These are phyloP conservation scores for Dendrolimus pini DNA, from an alignment of 2,888 invertebrate species.

Conservation along the genomic window DNA sequence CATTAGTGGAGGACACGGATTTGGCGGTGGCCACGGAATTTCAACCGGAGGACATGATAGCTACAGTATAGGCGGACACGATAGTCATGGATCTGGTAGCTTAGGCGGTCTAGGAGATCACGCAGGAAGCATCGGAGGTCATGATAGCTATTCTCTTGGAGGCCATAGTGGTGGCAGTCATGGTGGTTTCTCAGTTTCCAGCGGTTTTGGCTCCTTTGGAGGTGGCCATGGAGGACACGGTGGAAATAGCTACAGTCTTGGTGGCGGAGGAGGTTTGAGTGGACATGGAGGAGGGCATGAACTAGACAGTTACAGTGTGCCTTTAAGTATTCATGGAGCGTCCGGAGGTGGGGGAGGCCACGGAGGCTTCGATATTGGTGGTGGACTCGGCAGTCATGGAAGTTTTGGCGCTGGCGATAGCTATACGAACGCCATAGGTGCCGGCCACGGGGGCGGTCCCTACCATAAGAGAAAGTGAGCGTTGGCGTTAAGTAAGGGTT, in stretches of 20 bases:
- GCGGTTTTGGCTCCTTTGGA: slow-evolving; percentile 17
- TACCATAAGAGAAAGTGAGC: slow-evolving; percentile 51
- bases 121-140: slow-evolving; percentile 13
- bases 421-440: slow-evolving; percentile 54
- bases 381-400: slow-evolving; percentile 32
- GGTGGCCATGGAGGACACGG: slow-evolving; percentile 18
- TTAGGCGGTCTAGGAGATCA: slow-evolving; percentile 18
- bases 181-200: slow-evolving; percentile 16
- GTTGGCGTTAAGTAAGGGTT: slow-evolving; percentile 19
- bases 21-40: slow-evolving; percentile 18
- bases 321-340: slow-evolving; percentile 20
- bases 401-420: slow-evolving; percentile 47
- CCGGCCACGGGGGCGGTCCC: slow-evolving; percentile 69
- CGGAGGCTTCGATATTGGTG: slow-evolving; percentile 31
- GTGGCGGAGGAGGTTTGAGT: slow-evolving; percentile 13
- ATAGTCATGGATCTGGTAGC: slow-evolving; percentile 21
- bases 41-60: slow-evolving; percentile 24
- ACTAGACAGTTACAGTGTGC: slow-evolving; percentile 25
- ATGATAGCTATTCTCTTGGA: slow-evolving; percentile 17
- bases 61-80: slow-evolving; percentile 25
- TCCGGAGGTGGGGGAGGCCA: slow-evolving; percentile 30
- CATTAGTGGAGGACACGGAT: slow-evolving; percentile 17
- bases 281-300: slow-evolving; percentile 12
- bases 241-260: slow-evolving; percentile 17
- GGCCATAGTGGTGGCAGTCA: slow-evolving; percentile 16